Base-by-base conservation (phyloP, 2,888 invertebrate species). In the Diaperis boleti region DNA sequence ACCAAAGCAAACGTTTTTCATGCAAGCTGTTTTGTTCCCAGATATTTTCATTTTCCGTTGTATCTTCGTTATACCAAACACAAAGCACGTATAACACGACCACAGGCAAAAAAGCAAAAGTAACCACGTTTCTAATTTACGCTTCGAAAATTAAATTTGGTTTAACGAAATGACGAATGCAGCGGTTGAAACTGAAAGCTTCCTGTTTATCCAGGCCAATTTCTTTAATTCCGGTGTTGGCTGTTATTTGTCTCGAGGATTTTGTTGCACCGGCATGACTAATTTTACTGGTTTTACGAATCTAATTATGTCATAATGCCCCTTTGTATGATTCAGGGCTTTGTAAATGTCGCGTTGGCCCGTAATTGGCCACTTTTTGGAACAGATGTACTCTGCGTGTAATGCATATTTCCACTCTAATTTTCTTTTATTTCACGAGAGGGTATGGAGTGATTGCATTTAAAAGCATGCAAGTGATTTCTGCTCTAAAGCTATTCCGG, bases 331-430 rank as follows among this genome's bases (percentile, higher is more conserved):
- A 52, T 52, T 52, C 52, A 52, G 20, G 6, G 37, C 22, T 18
- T 50, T 50, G 18, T 50, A 50, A 52, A 52, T 37, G 52, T 37
- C 20, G 50, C 7, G 20, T 15, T 50, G 22, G 15, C 29, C 31
- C 17, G 54, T 55, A 55, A 55, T 55, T 55, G 26, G 42, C 42
- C 55, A 37, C 37, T 42, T 41, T 52, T 55, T 42, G 31, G 26
- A 29, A 55, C 42, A 42, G 29, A 55, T 55, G 55, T 26, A 8
- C 31, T 3, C 29, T n/a, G n/a, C 55, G 42, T 55, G 55, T 8
- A 17, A 11, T 20, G 55, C 41, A 55, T 55, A 42, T 31, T 55
- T 39, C 15, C 22, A 22, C 39, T 14, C 39, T 54, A 20, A 41
- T 50, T 50, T 35, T 50, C 33, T 52, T 52, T 35, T 15, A 49